Evolutionary conservation across 2,888 invertebrate species (phyloP).

Genomic region (Trachelus troglodyta): DNA sequence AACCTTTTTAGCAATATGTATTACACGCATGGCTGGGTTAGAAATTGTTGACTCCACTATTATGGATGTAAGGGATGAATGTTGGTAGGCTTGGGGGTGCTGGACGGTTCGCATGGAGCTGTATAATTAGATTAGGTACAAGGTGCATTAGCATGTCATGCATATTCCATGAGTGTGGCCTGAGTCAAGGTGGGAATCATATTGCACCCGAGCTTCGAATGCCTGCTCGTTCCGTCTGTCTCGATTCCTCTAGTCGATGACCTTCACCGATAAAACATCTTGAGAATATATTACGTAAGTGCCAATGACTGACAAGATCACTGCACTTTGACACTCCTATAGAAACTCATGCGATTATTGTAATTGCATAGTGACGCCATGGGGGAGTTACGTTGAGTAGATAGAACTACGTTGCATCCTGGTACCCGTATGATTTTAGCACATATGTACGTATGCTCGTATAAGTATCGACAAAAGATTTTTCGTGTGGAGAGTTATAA

Average conservation of each 20-base stretch:
- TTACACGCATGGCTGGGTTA: not conserved
- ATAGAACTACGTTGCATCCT: not conserved
- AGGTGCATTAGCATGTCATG: slow-evolving; percentile 61
- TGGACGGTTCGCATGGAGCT: slow-evolving; percentile 51
- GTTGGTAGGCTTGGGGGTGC: slow-evolving; percentile 1
- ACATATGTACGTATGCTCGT: not conserved
- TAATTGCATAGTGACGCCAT: not conserved
- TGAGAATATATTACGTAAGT: slow-evolving; percentile 11
- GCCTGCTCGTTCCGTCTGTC: not conserved
- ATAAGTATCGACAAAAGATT: not conserved
- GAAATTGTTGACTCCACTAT: not conserved
- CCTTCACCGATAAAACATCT: slow-evolving; percentile 34
- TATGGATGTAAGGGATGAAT: not conserved
- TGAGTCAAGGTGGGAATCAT: slow-evolving; percentile 40
- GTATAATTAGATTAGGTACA: slow-evolving; percentile 63
- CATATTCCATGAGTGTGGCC: slow-evolving; percentile 57
- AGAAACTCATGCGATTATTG: not conserved
- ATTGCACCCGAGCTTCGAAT: slow-evolving; percentile 34
- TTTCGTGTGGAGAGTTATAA: not conserved
- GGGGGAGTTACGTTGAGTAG: not conserved
- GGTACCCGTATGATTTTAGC: not conserved
- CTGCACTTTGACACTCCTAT: not conserved
- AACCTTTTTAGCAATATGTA: not conserved
- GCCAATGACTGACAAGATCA: not conserved
- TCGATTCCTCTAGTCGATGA: slow-evolving; percentile 23